Conservation (phyloP, 2,797 vertebrate species). For the Sebastes kiyomatsui region DNA sequence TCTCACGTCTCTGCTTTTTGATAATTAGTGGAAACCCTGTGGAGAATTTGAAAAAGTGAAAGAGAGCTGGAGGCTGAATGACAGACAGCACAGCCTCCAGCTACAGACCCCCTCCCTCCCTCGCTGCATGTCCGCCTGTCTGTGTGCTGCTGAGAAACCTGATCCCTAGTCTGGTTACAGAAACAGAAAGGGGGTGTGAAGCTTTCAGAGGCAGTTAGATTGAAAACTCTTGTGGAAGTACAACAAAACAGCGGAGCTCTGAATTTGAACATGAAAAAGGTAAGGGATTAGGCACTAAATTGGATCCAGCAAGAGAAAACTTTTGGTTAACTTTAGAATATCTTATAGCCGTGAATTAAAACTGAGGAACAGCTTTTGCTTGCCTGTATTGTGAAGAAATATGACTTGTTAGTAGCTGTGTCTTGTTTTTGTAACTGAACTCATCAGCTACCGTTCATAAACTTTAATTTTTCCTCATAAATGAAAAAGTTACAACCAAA, state of each 20-base stretch:
- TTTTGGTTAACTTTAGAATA: constrained; percentile 1
- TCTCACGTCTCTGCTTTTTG: constrained; percentile 17
- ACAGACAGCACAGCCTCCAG: constrained; percentile 62
- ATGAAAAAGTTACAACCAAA: not conserved
- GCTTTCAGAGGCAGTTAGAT: constrained; percentile 75
- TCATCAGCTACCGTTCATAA: not conserved
- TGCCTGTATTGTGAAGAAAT: constrained; percentile 11
- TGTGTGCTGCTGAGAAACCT: constrained; percentile 73
- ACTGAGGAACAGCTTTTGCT: not conserved
- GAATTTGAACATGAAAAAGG: constrained; percentile 70
- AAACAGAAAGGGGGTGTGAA: constrained; percentile 79
- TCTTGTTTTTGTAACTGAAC: not conserved
- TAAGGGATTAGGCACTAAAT: constrained; percentile 63
- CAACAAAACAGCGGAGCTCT: constrained; percentile 68
- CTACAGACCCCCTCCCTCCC: constrained; percentile 42
- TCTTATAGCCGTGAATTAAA: not conserved
- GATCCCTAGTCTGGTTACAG: constrained; percentile 71
- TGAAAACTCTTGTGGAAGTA: constrained; percentile 78
- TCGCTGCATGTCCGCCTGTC: constrained; percentile 26
- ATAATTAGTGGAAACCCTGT: constrained; percentile 41
- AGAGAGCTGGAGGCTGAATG: constrained; percentile 61
- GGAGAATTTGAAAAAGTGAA: constrained; percentile 39
- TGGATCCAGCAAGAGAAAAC: constrained; percentile 2
- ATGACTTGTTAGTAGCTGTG: not conserved
- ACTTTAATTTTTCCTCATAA: not conserved